These are phyloP conservation scores for Harmothoe impar DNA, from an alignment of 2,888 invertebrate genomes.

Conservation along the genomic window DNA sequence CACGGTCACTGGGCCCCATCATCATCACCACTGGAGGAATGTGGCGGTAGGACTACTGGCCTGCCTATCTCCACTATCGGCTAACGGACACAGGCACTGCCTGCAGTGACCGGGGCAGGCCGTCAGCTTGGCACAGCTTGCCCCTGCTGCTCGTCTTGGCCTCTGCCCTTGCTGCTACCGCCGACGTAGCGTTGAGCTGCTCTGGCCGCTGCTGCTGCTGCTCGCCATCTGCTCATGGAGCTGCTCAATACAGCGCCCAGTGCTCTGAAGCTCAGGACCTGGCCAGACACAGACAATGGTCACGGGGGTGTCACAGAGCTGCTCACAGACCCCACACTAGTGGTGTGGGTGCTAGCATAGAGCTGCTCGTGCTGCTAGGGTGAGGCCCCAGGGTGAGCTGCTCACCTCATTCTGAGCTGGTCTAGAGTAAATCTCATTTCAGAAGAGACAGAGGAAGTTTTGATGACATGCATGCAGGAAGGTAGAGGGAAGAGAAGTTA, in stretches of 20 bases:
- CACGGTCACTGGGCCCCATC: slow-evolving; percentile 35
- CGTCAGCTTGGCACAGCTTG: not conserved
- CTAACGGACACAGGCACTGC: not conserved
- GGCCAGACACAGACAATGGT: slow-evolving; percentile 32
- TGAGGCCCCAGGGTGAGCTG: not conserved
- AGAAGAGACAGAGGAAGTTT: too few species aligned
- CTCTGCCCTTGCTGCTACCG: slow-evolving; percentile 23
- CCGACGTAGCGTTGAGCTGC: not conserved
- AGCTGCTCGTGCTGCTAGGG: too few species aligned
- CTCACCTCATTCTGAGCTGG: not conserved
- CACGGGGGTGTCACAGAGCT: not conserved
- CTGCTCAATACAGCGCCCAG: not conserved
- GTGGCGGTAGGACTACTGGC: not conserved
- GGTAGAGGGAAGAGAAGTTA: too few species aligned
- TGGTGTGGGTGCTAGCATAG: not conserved
- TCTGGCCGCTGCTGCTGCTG: not conserved
- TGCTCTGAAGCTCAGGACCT: not conserved
- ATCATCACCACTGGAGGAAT: slow-evolving; percentile 48
- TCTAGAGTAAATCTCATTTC: too few species aligned
- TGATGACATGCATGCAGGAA: too few species aligned
- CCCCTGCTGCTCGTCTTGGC: not conserved
- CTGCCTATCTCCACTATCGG: slow-evolving; percentile 16
- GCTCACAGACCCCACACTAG: not conserved
- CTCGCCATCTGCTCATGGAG: slow-evolving; percentile 24
- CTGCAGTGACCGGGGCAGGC: not conserved